Base-by-base conservation (phyloP, 2,888 invertebrate genomes). In the Chrysodeixis includens region DNA sequence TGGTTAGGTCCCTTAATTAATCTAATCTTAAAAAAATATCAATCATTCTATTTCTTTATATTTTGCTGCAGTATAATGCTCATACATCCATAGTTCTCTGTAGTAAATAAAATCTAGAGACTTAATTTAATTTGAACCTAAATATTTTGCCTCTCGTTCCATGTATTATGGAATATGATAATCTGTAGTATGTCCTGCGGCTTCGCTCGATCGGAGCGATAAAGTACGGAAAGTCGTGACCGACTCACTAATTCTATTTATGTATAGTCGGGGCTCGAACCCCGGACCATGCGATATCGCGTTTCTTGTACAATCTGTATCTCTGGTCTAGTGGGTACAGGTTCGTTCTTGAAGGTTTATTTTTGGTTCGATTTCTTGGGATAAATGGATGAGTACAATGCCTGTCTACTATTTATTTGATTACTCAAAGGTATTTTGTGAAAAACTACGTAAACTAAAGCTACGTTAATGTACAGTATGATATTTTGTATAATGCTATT, bases 231-330 rank as follows among this genome's bases (percentile, higher is more conserved):
- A 56, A 81, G 76, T 78, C 78, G 78, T 78, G 78, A 78, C 78
- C 82, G 60, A 68, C 67, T 65, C 62, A 69, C 79, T 79, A 79
- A 70, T 75, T 75, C 78, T 79, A 75, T 81, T 75, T 78, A 79
- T 75, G 62, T 69, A 18, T 26, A 32, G 35, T 46, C 57, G 35
- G 46, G 66, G 30, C 55, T 40, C 57, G 58, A 78, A 78, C 76
- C 58, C 7, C 54, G 46, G 71, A 71, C 68, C 56, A 59, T 75
- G 26, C 64, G 57, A 56, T 78, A 75, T 81, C 79, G 78, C 62
- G 54, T 81, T 64, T 68, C 67, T 75, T 62, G 62, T 60, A 56
- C 51, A 62, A 62, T 62, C 51, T 65, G 20, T 63, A 63, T 65
- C 62, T 30, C 12, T 52, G 63, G 53, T 30, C 56, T 56, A 57